These are phyloP conservation scores for Nasua narica DNA, from an alignment of 2,797 vertebrate genomes.

Conservation along the genomic window DNA sequence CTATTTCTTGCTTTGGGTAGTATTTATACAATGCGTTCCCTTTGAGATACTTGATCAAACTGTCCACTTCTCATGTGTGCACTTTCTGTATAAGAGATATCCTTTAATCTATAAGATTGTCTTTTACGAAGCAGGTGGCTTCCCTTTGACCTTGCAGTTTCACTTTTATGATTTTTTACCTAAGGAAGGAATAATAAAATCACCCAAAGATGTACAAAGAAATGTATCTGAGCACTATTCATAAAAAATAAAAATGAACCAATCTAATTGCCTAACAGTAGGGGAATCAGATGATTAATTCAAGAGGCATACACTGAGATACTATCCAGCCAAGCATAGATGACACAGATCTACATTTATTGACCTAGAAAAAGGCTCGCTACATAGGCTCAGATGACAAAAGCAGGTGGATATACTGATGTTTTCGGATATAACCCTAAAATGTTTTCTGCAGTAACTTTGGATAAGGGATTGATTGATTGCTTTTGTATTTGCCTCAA, in stretches of 20 bases:
- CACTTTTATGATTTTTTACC: not conserved
- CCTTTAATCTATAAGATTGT: not conserved
- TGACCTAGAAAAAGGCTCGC: not conserved
- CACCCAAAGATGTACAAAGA: not conserved
- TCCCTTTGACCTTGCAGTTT: not conserved
- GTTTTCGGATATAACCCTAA: not conserved
- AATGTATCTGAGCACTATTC: not conserved
- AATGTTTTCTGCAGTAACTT: not conserved
- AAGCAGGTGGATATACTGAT: not conserved
- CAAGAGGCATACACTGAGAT: not conserved
- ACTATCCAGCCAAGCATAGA: not conserved
- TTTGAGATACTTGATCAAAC: not conserved
- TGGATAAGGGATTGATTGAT: not conserved
- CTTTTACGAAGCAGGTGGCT: not conserved
- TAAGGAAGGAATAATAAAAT: conserved; percentile 12
- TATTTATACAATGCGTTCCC: not conserved
- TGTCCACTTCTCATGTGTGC: not conserved
- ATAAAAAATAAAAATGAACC: conserved; percentile 25
- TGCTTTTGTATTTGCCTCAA: not conserved
- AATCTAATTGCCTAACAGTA: not conserved
- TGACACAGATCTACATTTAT: not conserved
- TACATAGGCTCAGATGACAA: not conserved
- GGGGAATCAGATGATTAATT: conserved; percentile 1
- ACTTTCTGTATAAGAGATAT: not conserved
- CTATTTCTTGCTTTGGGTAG: not conserved